These are phyloP conservation scores for Scortum barcoo DNA, from an alignment of 2,113 vertebrate species.

Conservation along the genomic window DNA sequence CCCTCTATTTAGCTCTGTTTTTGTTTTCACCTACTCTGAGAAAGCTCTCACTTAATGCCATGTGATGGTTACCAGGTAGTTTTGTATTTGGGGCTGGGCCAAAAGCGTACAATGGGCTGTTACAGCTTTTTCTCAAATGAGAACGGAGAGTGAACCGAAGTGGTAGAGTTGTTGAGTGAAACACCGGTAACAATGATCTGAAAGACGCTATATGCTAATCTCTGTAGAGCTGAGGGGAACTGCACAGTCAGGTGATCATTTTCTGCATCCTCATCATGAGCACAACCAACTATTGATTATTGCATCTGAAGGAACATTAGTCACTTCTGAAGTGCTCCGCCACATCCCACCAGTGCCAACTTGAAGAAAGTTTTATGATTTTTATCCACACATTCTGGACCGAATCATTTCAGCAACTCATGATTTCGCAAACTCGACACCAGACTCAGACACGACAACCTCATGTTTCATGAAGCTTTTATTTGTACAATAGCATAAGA, in stretches of 20 bases:
- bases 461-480: constrained; percentile 74
- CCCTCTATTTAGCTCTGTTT: not conserved
- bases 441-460: not conserved
- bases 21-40: not conserved
- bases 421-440: not conserved
- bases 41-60: not conserved
- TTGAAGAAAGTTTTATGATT: too few species aligned
- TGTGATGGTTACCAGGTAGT: not conserved
- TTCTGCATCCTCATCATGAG: too few species aligned
- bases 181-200: too few species aligned
- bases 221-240: too few species aligned
- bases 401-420: not conserved
- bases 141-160: not conserved
- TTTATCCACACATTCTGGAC: too few species aligned
- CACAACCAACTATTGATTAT: too few species aligned
- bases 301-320: too few species aligned
- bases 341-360: too few species aligned
- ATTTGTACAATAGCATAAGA: constrained; percentile 83
- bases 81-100: not conserved
- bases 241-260: too few species aligned
- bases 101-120: not conserved
- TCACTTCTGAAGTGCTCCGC: too few species aligned
- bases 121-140: not conserved
- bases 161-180: too few species aligned
- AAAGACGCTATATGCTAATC: too few species aligned